Conservation (phyloP, 92 coral and sea anemone species). For the Palythoa grandis region DNA sequence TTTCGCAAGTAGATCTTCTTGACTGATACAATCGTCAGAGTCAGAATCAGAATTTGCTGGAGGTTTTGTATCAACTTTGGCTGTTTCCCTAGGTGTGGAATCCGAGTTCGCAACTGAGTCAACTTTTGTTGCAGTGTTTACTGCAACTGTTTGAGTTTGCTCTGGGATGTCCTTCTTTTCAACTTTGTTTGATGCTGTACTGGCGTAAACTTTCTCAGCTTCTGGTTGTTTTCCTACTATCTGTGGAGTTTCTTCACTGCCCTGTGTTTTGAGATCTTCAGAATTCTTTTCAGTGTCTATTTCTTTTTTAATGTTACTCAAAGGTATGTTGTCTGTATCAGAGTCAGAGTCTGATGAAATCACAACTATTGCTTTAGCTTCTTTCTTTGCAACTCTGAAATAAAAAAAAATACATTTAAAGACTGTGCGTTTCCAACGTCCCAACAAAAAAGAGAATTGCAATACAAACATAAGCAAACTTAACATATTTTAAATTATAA, state of each 20-base stretch:
- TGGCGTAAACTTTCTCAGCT: not conserved
- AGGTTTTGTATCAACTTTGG: conserved; percentile 15
- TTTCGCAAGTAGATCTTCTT: conserved; percentile 94
- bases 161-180: not conserved
- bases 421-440: not conserved
- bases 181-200: not conserved
- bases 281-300: conserved; percentile 32
- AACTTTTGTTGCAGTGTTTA: not conserved
- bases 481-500: not conserved
- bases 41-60: conserved; percentile 59
- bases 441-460: too few species aligned
- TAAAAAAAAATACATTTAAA: not conserved
- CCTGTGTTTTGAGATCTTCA: not conserved
- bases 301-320: conserved; percentile 33
- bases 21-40: conserved; percentile 91
- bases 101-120: not conserved
- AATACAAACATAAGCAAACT: too few species aligned
- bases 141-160: not conserved
- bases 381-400: conserved; percentile 30
- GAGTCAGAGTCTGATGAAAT: conserved; percentile 46
- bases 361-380: conserved; percentile 33
- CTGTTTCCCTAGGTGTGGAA: not conserved
- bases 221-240: not conserved
- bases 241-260: not conserved
- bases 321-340: conserved; percentile 13